Conservation (phyloP, 2,113 vertebrate genomes). For the Pelecanoides urinatrix region DNA sequence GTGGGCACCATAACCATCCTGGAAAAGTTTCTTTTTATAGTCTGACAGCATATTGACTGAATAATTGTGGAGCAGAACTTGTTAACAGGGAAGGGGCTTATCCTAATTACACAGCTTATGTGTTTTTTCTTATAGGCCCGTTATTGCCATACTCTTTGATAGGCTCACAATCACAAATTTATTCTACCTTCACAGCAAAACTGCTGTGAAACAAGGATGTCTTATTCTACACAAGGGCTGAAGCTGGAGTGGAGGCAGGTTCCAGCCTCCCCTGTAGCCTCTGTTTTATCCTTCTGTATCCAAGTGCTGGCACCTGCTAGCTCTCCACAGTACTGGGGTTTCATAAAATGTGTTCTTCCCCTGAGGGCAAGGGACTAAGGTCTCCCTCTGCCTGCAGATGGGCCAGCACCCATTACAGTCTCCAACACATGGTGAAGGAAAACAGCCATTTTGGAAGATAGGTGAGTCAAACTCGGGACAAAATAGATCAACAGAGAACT, state of each 20-base stretch:
- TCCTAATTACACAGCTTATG: neutral
- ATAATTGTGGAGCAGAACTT: neutral
- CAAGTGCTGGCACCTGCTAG: neutral
- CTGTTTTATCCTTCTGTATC: neutral
- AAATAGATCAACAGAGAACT: neutral
- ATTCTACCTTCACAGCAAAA: neutral
- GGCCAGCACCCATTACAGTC: neutral
- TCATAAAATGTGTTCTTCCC: neutral
- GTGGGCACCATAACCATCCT: neutral
- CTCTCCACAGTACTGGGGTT: neutral
- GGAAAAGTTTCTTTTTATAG: neutral
- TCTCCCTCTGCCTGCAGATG: neutral
- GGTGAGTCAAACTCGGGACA: neutral
- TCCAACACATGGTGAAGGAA: neutral
- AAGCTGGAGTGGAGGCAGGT: neutral
- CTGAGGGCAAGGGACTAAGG: neutral
- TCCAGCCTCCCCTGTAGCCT: neutral
- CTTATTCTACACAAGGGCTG: neutral
- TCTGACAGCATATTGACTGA: neutral
- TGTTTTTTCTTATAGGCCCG: neutral
- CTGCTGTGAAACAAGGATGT: neutral
- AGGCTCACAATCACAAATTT: neutral
- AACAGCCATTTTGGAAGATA: neutral
- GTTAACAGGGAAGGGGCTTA: neutral
- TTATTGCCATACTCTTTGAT: neutral